Conservation (phyloP, 2,888 invertebrate genomes). For the Blomia tropicalis region DNA sequence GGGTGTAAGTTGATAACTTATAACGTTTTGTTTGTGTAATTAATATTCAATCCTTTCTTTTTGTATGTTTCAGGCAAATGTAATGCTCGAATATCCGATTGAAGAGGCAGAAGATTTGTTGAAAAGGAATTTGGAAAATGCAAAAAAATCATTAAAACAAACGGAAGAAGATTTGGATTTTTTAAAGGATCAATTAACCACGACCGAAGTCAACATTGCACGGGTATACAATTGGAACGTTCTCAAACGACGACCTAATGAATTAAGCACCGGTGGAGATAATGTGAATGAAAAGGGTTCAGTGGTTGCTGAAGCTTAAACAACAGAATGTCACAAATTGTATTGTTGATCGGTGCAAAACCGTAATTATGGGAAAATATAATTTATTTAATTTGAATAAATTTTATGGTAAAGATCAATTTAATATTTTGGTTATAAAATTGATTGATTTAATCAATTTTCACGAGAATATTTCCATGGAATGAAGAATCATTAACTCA, state of each 20-base stretch:
- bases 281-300: too few species aligned
- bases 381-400: too few species aligned
- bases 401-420: too few species aligned
- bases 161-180: slow-evolving; percentile 87
- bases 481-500: slow-evolving; percentile 13
- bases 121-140: slow-evolving; percentile 63
- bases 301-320: too few species aligned
- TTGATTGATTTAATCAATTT: too few species aligned
- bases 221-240: slow-evolving; percentile 97
- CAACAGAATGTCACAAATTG: too few species aligned
- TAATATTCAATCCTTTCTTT: neutral
- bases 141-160: slow-evolving; percentile 61
- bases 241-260: slow-evolving; percentile 48
- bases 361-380: too few species aligned
- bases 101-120: slow-evolving; percentile 73
- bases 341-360: too few species aligned
- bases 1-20: slow-evolving; percentile 41
- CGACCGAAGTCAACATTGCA: slow-evolving; percentile 95
- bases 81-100: slow-evolving; percentile 87
- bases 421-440: too few species aligned
- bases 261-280: too few species aligned
- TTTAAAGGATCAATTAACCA: slow-evolving; percentile 88
- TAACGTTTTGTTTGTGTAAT: too few species aligned
- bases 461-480: neutral
- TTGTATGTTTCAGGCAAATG: slow-evolving; percentile 49